phyloP scores from a whole-genome alignment of 2,797 vertebrate species.

The Peromyscus eremicus region DNA sequence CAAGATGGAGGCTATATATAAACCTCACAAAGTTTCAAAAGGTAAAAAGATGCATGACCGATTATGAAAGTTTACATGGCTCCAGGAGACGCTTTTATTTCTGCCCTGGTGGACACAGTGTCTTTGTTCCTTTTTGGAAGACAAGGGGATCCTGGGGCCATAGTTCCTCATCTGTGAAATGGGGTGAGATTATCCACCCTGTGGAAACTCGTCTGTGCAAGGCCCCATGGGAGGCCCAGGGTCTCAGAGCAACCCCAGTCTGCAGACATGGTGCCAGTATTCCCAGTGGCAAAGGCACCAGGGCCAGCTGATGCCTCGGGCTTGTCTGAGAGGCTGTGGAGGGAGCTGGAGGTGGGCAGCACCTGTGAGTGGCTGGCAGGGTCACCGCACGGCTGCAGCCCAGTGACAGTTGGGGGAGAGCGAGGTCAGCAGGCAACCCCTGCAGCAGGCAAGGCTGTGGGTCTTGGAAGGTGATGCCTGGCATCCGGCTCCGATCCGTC shows the following conservation, averaged over 20 bases:
- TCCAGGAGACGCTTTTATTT: neutral
- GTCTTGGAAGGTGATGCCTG: constrained; percentile 47
- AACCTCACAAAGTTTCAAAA: constrained; percentile 75
- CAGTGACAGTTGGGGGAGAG: constrained; percentile 35
- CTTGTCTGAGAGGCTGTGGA: neutral
- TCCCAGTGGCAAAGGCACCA: neutral
- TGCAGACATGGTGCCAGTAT: constrained; percentile 25
- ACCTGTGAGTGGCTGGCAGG: neutral
- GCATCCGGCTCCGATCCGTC: neutral
- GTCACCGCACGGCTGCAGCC: constrained; percentile 44
- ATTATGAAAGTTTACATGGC: neutral
- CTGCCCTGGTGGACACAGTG: neutral
- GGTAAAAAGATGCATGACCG: constrained; percentile 55
- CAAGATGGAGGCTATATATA: constrained; percentile 78
- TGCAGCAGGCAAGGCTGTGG: neutral
- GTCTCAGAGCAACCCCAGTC: fast-evolving
- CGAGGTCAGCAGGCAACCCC: constrained; percentile 62
- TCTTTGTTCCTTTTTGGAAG: constrained; percentile 66
- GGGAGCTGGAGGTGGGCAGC: neutral
- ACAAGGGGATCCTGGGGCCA: neutral
- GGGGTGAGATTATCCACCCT: constrained; percentile 57
- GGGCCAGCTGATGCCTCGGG: constrained; percentile 63
- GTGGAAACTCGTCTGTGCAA: neutral
- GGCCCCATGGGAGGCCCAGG: neutral
- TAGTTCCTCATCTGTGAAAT: constrained; percentile 57